Base-by-base conservation (phyloP, 2,888 invertebrate genomes). In the Dione vanillae region DNA sequence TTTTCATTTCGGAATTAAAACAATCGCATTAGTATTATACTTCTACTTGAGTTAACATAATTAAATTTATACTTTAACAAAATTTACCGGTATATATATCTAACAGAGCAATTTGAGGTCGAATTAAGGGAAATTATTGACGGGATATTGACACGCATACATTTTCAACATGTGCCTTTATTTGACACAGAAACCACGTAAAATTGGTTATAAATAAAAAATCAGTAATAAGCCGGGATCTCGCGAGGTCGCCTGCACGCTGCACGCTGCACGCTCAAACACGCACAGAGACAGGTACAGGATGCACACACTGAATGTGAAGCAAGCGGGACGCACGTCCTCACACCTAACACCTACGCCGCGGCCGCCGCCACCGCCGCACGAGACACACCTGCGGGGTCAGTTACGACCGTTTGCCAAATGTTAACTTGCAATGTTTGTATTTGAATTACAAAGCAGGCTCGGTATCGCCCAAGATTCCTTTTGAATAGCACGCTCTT, bases 301-400 rank as follows among this genome's bases (percentile, higher is more conserved):
- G n/a, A 35, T 54, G 27, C 49, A n/a, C 51, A 43, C 47, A 14
- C n/a, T 19, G 69, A 49, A 70, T 70, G 65, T 65, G 59, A 52
- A 69, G 45, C 41, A 35, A 40, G 16, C 41, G 35, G 47, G 43
- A 43, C n/a, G 43, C 59, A 20, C 27, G 43, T 27, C 16, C 37
- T 11, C 37, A 16, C 37, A 37, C n/a, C n/a, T n/a, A n/a, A n/a
- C n/a, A n/a, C n/a, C n/a, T n/a, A 16, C 56, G 6, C 37, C 11
- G 10, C n/a, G 35, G 10, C 10, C n/a, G n/a, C n/a, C 16, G 16
- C 16, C 47, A 10, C n/a, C 10, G 16, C 10, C 47, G 10, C 16
- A 47, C 16, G 16, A 7, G 2, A 14, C 16, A 2, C 0, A 16
- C 47, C 47, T 9, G n/a, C 41, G 11, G 27, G 16, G 9, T 14